phyloP scores from a whole-genome alignment of 2,113 vertebrate genomes.

The Sebastes schlegelii region DNA sequence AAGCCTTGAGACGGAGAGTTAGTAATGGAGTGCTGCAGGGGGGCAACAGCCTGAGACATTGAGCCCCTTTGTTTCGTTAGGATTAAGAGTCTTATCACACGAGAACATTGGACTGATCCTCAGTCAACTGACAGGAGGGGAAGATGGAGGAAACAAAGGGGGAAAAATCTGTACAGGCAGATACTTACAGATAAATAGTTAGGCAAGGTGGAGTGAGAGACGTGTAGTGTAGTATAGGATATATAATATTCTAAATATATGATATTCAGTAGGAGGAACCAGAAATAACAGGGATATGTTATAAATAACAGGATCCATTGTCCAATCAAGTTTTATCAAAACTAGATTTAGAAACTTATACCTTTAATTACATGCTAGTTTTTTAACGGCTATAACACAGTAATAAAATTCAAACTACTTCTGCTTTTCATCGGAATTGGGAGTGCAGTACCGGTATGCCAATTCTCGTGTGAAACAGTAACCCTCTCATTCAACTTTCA shows the following conservation, averaged over 20 bases:
- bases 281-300: neutral
- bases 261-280: fast-evolving
- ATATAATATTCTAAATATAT: neutral
- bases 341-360: neutral
- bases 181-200: neutral
- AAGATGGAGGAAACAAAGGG: conserved; percentile 35
- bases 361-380: neutral
- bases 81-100: conserved; percentile 79
- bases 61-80: conserved; percentile 71
- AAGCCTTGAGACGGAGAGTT: conserved; percentile 52
- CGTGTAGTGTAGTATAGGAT: neutral
- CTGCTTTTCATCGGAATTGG: neutral
- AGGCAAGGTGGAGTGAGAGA: neutral
- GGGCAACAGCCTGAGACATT: conserved; percentile 68
- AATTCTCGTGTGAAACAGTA: neutral
- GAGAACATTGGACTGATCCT: conserved; percentile 75
- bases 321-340: neutral
- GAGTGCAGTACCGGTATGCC: neutral
- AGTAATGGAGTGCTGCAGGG: conserved; percentile 65
- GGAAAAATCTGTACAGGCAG: conserved; percentile 16
- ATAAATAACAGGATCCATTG: neutral
- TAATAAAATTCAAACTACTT: neutral
- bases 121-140: conserved; percentile 56
- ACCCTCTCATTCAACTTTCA: neutral
- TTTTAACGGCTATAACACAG: neutral